A percentile compares a stretch with the other conserved stretches of the same genome.
phyloP scores from a whole-genome alignment of 2,113 vertebrate species.

The Gavia stellata region DNA sequence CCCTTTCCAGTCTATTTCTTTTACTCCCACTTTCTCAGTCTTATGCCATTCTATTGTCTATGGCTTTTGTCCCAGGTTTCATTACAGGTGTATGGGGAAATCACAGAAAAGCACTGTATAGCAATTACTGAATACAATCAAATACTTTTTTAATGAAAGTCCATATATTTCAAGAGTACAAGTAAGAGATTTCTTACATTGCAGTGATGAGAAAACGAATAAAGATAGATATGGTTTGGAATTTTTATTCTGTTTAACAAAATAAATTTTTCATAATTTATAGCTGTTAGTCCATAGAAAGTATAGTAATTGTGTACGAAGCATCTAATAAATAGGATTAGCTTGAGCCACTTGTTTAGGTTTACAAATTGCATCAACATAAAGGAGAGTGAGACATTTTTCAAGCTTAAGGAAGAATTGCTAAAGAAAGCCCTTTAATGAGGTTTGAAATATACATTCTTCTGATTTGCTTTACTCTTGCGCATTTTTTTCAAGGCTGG shows the following conservation, averaged over 20 bases:
- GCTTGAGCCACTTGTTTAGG: not conserved
- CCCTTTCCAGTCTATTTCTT: not conserved
- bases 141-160: not conserved
- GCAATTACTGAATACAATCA: not conserved
- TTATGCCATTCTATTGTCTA: not conserved
- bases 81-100: not conserved
- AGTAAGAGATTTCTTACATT: not conserved
- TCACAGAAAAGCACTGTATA: not conserved
- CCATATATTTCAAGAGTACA: not conserved
- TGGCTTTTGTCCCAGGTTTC: not conserved
- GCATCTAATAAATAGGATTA: not conserved
- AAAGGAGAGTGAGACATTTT: not conserved
- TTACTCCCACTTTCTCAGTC: not conserved
- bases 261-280: not conserved
- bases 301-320: not conserved
- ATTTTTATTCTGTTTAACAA: not conserved
- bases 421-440: constrained; percentile 21
- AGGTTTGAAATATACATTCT: constrained; percentile 33
- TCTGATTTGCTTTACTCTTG: constrained; percentile 22
- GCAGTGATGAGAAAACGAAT: not conserved
- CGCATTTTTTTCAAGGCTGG: constrained; percentile 18
- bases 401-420: constrained; percentile 6
- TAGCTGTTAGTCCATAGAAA: not conserved
- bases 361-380: constrained; percentile 1
- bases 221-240: not conserved